phyloP scores from a whole-genome alignment of 2,888 invertebrate species.

The Drosophila mercatorum region DNA sequence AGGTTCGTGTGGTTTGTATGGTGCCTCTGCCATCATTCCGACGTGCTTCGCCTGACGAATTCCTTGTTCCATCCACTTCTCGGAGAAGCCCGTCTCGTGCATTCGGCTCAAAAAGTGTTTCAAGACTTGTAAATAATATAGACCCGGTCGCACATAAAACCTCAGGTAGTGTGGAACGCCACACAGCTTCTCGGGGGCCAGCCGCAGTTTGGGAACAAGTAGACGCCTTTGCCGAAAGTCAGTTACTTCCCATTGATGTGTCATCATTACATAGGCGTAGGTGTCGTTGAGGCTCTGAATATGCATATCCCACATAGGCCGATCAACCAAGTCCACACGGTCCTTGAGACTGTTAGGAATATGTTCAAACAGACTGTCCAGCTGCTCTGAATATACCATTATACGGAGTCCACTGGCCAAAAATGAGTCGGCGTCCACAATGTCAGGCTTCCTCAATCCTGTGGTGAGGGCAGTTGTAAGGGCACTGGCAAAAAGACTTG shows the following conservation, averaged over 20 bases:
- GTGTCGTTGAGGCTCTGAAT: conserved; percentile 22
- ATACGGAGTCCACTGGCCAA: conserved; percentile 22
- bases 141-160: neutral
- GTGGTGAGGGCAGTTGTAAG: neutral
- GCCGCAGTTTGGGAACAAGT: conserved; percentile 19
- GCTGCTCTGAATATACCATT: conserved; percentile 6
- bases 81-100: conserved; percentile 1
- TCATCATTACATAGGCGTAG: conserved; percentile 23
- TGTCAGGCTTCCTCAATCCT: neutral
- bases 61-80: conserved; percentile 24
- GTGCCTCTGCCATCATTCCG: neutral
- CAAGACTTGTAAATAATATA: neutral
- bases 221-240: conserved; percentile 29
- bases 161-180: conserved; percentile 9
- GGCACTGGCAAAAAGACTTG: neutral
- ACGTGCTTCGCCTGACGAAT: conserved; percentile 12
- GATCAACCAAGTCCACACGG: conserved; percentile 24
- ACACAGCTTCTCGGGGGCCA: conserved; percentile 19
- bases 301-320: neutral
- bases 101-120: neutral
- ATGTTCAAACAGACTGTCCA: neutral
- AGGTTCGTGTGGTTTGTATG: neutral
- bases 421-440: conserved; percentile 22
- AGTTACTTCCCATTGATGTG: conserved; percentile 4
- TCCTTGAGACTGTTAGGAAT: conserved; percentile 11